Conservation (phyloP, 1,140 invertebrate genomes). For the Schlechtendalia chinensis region DNA sequence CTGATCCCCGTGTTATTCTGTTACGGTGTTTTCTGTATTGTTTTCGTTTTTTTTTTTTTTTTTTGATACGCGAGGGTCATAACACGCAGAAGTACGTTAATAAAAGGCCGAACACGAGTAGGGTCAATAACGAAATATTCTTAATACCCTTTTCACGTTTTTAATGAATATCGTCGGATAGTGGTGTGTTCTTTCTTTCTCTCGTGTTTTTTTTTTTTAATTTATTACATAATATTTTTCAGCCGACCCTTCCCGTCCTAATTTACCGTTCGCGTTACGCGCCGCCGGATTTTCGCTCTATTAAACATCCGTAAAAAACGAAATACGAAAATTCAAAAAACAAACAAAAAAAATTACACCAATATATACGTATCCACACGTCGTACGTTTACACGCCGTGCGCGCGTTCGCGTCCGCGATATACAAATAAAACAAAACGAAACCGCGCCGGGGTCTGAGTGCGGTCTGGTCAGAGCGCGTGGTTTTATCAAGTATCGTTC, state of each 20-base stretch:
- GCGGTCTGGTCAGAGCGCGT: no score
- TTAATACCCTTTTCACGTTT: slow-evolving; percentile 44
- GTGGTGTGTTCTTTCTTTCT: slow-evolving; percentile 12
- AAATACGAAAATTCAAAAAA: background rate
- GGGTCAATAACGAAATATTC: slow-evolving; percentile 41
- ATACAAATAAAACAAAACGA: background rate
- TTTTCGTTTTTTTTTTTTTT: slow-evolving; percentile 7
- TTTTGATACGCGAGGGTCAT: background rate
- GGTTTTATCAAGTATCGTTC: no score
- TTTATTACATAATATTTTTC: slow-evolving; percentile 40
- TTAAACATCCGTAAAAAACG: slow-evolving; percentile 22
- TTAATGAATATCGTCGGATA: slow-evolving; percentile 43
- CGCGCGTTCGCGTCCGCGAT: no score
- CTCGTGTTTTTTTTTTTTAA: no score
- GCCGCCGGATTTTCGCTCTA: slow-evolving; percentile 28
- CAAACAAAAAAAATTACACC: background rate
- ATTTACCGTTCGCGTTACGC: slow-evolving; percentile 36
- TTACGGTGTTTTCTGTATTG: no score
- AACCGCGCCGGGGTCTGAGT: background rate
- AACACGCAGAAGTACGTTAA: slow-evolving; percentile 22
- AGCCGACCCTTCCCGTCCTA: slow-evolving; percentile 14
- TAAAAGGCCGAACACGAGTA: slow-evolving; percentile 33
- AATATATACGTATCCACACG: no score
- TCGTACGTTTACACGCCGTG: no score
- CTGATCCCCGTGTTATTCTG: slow-evolving; percentile 15